Evolutionary conservation across 2,113 vertebrate species (phyloP).

Genomic region (Polyodon spathula): DNA sequence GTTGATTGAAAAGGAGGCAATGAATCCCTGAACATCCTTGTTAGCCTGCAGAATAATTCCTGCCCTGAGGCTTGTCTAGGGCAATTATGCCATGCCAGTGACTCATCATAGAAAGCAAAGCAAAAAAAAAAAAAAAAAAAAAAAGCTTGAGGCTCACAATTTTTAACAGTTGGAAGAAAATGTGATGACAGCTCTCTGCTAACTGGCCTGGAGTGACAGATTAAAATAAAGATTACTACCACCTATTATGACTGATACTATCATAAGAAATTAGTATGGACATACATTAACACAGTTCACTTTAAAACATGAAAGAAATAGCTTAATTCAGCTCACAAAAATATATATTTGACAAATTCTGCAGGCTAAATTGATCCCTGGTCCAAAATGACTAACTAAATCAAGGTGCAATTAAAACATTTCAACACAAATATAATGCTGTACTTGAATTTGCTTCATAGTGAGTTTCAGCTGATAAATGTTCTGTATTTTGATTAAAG

Average conservation of each 20-base stretch:
- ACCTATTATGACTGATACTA: background rate
- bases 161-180: background rate
- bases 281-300: background rate
- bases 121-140: no score
- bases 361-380: no score
- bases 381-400: no score
- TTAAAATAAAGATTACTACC: background rate
- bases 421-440: no score
- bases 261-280: background rate
- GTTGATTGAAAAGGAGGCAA: slow-evolving; percentile 2
- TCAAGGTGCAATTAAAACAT: no score
- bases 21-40: background rate
- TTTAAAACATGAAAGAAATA: background rate
- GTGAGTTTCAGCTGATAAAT: no score
- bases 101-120: slow-evolving; percentile 6
- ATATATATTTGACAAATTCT: no score
- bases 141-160: background rate
- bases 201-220: background rate
- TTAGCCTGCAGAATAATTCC: slow-evolving; percentile 23
- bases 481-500: no score
- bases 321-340: background rate
- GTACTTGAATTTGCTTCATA: no score
- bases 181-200: background rate
- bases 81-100: slow-evolving; percentile 20
- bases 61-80: slow-evolving; percentile 17